Conservation (phyloP, 2,888 invertebrate species). For the Augochlorella aurata region DNA sequence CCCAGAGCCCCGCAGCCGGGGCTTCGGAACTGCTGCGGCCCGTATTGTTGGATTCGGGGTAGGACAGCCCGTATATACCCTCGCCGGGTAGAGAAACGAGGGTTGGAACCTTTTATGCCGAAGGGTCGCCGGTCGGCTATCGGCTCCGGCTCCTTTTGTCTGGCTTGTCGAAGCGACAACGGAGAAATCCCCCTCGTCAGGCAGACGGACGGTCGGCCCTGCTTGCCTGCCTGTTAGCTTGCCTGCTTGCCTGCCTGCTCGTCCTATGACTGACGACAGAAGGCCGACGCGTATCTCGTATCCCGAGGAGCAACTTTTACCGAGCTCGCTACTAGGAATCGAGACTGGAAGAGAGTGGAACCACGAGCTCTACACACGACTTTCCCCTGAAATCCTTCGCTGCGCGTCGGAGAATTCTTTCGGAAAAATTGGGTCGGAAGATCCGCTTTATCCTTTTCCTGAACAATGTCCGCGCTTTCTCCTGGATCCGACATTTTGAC, state of each 20-base stretch:
- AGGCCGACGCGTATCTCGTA: constrained; percentile 10
- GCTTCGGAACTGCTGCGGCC: constrained; percentile 45
- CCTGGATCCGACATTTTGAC: neutral
- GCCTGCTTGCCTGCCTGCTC: constrained; percentile 19
- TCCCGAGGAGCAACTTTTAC: constrained; percentile 36
- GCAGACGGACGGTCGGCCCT: constrained; percentile 33
- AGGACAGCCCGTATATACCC: constrained; percentile 61
- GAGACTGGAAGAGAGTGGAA: neutral
- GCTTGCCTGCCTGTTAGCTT: constrained; percentile 21
- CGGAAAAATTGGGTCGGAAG: constrained; percentile 6
- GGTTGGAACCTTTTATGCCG: constrained; percentile 73
- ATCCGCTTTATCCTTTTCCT: neutral
- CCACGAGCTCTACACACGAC: neutral
- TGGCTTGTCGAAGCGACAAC: constrained; percentile 67
- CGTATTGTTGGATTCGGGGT: constrained; percentile 68
- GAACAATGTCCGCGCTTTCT: neutral
- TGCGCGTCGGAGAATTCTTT: neutral
- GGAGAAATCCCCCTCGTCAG: constrained; percentile 60
- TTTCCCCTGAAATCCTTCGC: constrained; percentile 25
- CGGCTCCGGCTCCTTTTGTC: constrained; percentile 75
- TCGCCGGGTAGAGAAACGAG: constrained; percentile 61
- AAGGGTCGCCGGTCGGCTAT: constrained; percentile 75
- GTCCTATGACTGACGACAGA: constrained; percentile 50
- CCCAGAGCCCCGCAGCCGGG: constrained; percentile 20
- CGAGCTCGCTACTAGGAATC: constrained; percentile 18